phyloP scores from a whole-genome alignment of 2,113 vertebrate species.

The Nestor notabilis region DNA sequence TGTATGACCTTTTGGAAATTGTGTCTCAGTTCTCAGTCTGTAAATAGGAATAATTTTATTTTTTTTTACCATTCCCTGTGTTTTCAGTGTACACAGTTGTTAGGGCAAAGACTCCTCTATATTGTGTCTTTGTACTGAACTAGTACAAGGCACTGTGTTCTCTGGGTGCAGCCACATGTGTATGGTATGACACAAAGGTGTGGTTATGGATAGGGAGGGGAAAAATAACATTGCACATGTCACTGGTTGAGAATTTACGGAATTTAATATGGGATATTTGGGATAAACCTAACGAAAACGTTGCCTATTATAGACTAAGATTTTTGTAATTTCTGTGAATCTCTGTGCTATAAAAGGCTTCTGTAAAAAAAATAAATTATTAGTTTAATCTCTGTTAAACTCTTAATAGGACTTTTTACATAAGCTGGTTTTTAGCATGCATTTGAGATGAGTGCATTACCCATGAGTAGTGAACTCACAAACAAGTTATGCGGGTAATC shows the following conservation, averaged over 20 bases:
- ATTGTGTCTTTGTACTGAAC: background rate
- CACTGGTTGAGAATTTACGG: background rate
- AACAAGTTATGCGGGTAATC: slow-evolving; percentile 51
- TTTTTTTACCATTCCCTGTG: background rate
- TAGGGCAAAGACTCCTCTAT: background rate
- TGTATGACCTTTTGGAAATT: background rate
- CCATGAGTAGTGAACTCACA: slow-evolving; percentile 53
- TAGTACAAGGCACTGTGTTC: background rate
- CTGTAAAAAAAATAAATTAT: background rate
- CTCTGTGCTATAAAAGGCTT: background rate
- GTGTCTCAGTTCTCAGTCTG: background rate
- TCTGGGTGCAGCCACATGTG: background rate
- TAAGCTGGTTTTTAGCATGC: slow-evolving; percentile 29
- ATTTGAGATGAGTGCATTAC: slow-evolving; percentile 45
- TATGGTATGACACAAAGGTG: background rate
- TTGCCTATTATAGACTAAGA: background rate
- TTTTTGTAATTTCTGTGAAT: background rate
- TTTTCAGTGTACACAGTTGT: background rate
- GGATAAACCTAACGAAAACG: slow-evolving; percentile 21
- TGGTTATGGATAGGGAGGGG: background rate
- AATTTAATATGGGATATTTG: background rate
- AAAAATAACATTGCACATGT: background rate
- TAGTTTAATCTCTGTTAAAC: slow-evolving; percentile 14
- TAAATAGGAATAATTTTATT: background rate
- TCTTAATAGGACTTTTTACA: background rate